Evolutionary conservation across 2,888 invertebrate species (phyloP), one percentile per base, ranked within the genome.

Genomic region (Epistrophella euchroma): DNA sequence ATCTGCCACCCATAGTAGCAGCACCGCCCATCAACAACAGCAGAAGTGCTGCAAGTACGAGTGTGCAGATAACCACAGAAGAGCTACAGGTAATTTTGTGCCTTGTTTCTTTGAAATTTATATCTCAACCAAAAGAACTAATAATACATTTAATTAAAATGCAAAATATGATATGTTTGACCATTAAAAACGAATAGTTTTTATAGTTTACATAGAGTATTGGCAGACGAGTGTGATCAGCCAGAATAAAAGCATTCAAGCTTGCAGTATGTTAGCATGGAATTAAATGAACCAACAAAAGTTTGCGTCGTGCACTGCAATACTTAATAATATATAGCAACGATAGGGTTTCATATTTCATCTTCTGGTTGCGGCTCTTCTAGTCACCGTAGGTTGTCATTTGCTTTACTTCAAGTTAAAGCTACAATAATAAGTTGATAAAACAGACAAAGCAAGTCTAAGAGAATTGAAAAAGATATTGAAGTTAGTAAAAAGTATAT

Each of bases 71-170:
- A 88, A 92, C 93, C 74, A 96, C 96, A 64, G 95, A 96, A 89
- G 96, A 96, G 91, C 94, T 96, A 91, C 96, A 96, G 94, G 96
- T 96, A 93, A 90, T 55, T 37, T 32, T 22, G 6, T 56, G 5
- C 32, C 32, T 52, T 62, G 15, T 19, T 37, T 32, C 13, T n/a
- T 40, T 19, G 56, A 35, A 32, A 56, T 17, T n/a, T 25, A 22
- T 52, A 52, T 15, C 4, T 1, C 19, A 13, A 22, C 6, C 25
- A 25, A 0, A 40, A 68, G 13, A 50, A 50, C 2, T 68, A 7
- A 9, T n/a, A 37, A 52, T n/a, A 15, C 19, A 25, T 60, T 62
- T 43, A 28, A 28, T 43, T 11, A 43, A 62, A 25, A 62, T 28
- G 15, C n/a, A 40, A 28, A 40, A 15, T 47, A 19, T 64, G 17